Base-by-base conservation (phyloP, 2,797 vertebrate species). In the Salmo trutta region DNA sequence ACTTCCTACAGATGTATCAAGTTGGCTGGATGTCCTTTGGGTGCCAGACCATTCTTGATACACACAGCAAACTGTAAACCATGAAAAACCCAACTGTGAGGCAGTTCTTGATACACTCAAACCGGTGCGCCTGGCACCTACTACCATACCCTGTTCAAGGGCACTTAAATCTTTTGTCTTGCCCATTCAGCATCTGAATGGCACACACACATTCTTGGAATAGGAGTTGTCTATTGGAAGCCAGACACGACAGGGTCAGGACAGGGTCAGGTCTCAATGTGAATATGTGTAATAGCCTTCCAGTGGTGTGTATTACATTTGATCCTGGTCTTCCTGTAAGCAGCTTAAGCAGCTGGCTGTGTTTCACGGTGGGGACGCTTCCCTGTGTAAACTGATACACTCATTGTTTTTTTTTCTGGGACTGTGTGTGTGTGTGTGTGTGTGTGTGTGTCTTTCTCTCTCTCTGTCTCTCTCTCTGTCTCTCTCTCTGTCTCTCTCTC, bases 281-380 rank as follows among this genome's bases (percentile, higher is more conserved):
- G 17, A 53, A 47, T 47, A 36, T 47, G 19, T 71, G 7, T 74
- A 77, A 47, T 14, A 47, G 4, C 27, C 19, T 68, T 59, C 51
- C 65, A 41, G 76, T 33, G 27, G 51, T 74, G 68, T 27, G 64
- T 62, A 8, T 69, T 24, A 33, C 41, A 53, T 24, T n/a, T 31
- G 41, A 15, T 24, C 31, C 17, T 65, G 14, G 33, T 27, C 62
- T 47, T 65, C 24, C 27, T 29, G 47, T 66, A 71, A 78, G 76
- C 65, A 65, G 66, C 74, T 76, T 67, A 36, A 73, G 75, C 83
- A 84, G 77, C 82, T 85, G 79, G 68, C 68, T 8, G 51, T 5
- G 47, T 71, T 74, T 76, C 27, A 68, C 68, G 8, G 17, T 24
- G 21, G 8, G 59, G 47, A 31, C 3, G 5, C 15, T 62, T 52